phyloP scores from a whole-genome alignment of 2,888 invertebrate species.

The Bhutanitis thaidina region DNA sequence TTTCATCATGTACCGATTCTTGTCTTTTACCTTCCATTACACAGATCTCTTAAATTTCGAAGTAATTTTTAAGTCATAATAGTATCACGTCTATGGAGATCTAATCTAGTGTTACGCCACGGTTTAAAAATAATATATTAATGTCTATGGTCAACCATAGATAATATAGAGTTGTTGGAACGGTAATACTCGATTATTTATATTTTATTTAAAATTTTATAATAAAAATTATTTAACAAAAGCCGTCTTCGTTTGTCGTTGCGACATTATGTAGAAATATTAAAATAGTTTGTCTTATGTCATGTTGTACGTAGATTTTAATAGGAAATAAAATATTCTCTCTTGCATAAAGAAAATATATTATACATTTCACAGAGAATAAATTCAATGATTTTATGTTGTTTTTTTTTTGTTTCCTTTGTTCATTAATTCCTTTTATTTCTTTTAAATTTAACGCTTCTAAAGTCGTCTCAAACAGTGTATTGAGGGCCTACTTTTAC shows the following conservation, averaged over 20 bases:
- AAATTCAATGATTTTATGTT: conserved; percentile 70
- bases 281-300: conserved; percentile 55
- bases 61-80: conserved; percentile 36
- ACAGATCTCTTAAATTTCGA: conserved; percentile 63
- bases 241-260: conserved; percentile 61
- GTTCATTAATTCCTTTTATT: conserved; percentile 31
- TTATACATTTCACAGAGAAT: conserved; percentile 71
- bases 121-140: conserved; percentile 48
- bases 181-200: conserved; percentile 78
- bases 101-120: conserved; percentile 48
- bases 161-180: conserved; percentile 67
- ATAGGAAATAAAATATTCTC: conserved; percentile 65
- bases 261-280: conserved; percentile 52
- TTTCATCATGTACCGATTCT: conserved; percentile 28
- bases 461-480: conserved; percentile 7
- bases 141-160: conserved; percentile 71
- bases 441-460: conserved; percentile 21
- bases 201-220: conserved; percentile 72
- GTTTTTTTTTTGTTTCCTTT: conserved; percentile 44
- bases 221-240: conserved; percentile 57
- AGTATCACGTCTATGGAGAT: conserved; percentile 28
- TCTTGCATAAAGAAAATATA: conserved; percentile 59
- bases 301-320: conserved; percentile 69
- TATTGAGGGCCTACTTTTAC: conserved; percentile 28
- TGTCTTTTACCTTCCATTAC: conserved; percentile 44